A percentile compares a stretch with the other conserved stretches of the same genome.
Evolutionary conservation across 2,888 invertebrate genomes (phyloP).

Genomic region (Drosophila tanythrix): DNA sequence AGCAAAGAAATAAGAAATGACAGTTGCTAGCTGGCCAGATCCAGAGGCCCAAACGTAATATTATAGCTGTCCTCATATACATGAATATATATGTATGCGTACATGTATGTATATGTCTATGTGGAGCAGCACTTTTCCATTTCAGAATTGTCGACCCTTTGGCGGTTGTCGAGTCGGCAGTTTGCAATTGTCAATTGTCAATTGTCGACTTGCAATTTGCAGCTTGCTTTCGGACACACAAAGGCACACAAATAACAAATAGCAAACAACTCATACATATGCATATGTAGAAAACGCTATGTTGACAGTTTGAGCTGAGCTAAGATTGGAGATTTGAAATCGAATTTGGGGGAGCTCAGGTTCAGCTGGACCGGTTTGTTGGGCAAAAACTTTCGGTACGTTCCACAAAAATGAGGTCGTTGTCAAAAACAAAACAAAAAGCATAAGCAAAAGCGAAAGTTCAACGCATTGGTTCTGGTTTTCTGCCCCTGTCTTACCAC

Average conservation of each 20-base stretch:
- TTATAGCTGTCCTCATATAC: background rate
- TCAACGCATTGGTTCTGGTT: constrained; percentile 30
- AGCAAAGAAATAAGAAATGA: constrained; percentile 29
- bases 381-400: constrained; percentile 55
- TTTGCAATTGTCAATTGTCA: constrained; percentile 23
- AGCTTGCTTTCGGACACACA: constrained; percentile 40
- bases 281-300: constrained; percentile 11
- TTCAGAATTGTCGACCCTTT: background rate
- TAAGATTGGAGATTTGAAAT: background rate
- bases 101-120: background rate
- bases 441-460: constrained; percentile 64
- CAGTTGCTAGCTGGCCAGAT: constrained; percentile 25
- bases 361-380: constrained; percentile 48
- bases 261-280: background rate
- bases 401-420: constrained; percentile 61
- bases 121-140: constrained; percentile 7
- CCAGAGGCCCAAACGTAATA: constrained; percentile 18
- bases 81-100: background rate
- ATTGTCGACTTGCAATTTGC: constrained; percentile 31
- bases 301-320: constrained; percentile 28
- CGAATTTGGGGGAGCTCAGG: background rate
- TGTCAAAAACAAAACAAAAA: constrained; percentile 38
- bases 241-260: background rate
- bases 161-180: constrained; percentile 18
- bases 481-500: background rate